Percentiles rank a stretch among this genome's conserved stretches.
These are phyloP conservation scores for Nasonia giraulti DNA, from an alignment of 1,140 invertebrate genomes.

Conservation along the genomic window DNA sequence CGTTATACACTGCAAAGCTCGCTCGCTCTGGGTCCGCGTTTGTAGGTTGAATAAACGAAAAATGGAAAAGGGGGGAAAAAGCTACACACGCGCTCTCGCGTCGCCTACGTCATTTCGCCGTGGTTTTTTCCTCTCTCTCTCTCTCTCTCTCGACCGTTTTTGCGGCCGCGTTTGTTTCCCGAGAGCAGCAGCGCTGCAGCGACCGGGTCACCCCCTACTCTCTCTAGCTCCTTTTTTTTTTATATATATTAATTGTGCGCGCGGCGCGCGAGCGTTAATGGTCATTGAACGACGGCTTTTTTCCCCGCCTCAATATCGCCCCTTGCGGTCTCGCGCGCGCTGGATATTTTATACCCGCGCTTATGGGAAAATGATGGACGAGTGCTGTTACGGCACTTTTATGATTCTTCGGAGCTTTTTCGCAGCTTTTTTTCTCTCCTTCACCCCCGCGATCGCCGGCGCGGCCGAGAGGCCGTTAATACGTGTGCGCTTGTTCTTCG, in stretches of 20 bases:
- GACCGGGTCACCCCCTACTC: constrained; percentile 26
- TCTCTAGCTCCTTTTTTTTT: neutral
- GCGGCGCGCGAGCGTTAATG: constrained; percentile 29
- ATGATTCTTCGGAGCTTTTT: constrained; percentile 37
- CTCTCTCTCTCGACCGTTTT: neutral
- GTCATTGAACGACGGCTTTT: constrained; percentile 43
- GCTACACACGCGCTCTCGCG: neutral
- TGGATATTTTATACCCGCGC: constrained; percentile 18
- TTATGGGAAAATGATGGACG: constrained; percentile 45
- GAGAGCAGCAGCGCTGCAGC: neutral
- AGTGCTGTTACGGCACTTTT: constrained; percentile 42
- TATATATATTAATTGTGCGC: constrained; percentile 39
- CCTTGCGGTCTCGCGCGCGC: neutral
- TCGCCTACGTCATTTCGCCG: constrained; percentile 13
- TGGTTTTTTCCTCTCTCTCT: neutral
- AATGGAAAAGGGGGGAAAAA: neutral
- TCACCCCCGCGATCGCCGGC: neutral
- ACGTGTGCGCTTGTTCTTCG: neutral
- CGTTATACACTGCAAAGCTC: neutral
- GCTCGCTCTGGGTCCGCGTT: neutral
- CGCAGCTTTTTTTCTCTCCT: neutral
- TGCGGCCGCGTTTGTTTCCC: constrained; percentile 21
- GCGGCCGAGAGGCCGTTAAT: neutral
- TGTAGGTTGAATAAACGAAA: constrained; percentile 28
- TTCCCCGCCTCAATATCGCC: constrained; percentile 27